Conservation (phyloP, 2,113 vertebrate genomes). For the Heteronetta atricapilla region DNA sequence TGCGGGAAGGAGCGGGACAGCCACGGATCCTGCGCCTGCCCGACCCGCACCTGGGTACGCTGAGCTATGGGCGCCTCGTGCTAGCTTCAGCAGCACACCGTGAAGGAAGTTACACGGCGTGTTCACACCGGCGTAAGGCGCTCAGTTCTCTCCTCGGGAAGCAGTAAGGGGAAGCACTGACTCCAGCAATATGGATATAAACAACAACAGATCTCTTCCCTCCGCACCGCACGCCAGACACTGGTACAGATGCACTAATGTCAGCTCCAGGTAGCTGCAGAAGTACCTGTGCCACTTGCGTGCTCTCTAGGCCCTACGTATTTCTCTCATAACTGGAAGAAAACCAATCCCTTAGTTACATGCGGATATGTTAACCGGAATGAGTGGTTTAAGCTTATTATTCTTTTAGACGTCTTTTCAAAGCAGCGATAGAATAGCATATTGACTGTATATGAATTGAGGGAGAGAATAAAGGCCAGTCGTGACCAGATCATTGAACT, state of each 20-base stretch:
- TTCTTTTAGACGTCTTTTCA: constrained; percentile 12
- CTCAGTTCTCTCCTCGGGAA: background rate
- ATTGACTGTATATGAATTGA: constrained; percentile 41
- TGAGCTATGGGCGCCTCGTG: background rate
- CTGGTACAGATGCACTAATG: background rate
- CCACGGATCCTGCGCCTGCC: background rate
- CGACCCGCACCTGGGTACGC: background rate
- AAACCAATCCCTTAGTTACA: background rate
- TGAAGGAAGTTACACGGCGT: background rate
- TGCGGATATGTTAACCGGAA: background rate
- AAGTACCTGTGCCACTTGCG: background rate
- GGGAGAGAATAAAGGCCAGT: constrained; percentile 14
- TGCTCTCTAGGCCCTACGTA: background rate
- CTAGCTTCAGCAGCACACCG: background rate
- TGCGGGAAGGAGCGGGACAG: background rate
- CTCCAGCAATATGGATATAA: background rate
- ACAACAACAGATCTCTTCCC: background rate
- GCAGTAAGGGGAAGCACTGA: background rate
- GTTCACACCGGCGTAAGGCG: background rate
- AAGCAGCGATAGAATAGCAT: constrained; percentile 20
- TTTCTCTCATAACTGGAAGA: background rate
- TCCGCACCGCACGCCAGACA: background rate
- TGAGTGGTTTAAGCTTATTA: background rate
- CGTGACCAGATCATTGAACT: constrained; percentile 42
- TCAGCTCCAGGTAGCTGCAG: background rate